Conservation (phyloP, 2,113 vertebrate genomes). For the Pteronura brasiliensis region DNA sequence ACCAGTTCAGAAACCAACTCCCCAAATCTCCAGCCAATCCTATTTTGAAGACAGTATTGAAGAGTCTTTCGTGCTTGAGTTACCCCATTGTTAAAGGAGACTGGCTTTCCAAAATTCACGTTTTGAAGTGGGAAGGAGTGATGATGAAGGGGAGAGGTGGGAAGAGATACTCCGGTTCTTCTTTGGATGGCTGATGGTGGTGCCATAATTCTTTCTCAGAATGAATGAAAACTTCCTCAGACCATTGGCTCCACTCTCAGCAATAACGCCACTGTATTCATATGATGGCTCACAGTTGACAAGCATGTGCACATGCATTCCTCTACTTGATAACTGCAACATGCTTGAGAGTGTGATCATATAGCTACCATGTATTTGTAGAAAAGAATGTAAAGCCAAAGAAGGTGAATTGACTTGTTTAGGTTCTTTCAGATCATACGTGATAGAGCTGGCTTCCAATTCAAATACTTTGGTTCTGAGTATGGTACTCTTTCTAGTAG, state of each 20-base stretch:
- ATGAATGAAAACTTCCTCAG: background rate
- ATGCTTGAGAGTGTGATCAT: background rate
- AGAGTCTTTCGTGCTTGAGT: background rate
- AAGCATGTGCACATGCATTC: background rate
- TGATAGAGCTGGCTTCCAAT: background rate
- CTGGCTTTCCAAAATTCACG: background rate
- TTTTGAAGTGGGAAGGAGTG: background rate
- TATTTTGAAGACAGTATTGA: background rate
- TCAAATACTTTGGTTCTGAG: background rate
- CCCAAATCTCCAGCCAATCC: background rate
- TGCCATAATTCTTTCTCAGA: background rate
- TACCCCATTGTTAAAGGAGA: background rate
- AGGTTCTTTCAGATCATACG: background rate
- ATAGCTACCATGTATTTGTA: background rate
- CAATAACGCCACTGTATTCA: background rate
- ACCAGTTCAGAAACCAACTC: background rate
- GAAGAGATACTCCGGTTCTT: background rate
- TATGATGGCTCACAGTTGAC: background rate
- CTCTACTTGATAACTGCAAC: background rate
- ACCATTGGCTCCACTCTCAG: background rate
- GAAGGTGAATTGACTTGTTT: background rate
- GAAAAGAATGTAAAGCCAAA: background rate
- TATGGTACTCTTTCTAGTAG: background rate
- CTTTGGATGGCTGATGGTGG: background rate
- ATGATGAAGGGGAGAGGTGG: background rate